A percentile compares a stretch with the other conserved stretches of the same genome.
These are phyloP conservation scores for Tenthredo livida DNA, from an alignment of 2,888 invertebrate species.

Conservation along the genomic window DNA sequence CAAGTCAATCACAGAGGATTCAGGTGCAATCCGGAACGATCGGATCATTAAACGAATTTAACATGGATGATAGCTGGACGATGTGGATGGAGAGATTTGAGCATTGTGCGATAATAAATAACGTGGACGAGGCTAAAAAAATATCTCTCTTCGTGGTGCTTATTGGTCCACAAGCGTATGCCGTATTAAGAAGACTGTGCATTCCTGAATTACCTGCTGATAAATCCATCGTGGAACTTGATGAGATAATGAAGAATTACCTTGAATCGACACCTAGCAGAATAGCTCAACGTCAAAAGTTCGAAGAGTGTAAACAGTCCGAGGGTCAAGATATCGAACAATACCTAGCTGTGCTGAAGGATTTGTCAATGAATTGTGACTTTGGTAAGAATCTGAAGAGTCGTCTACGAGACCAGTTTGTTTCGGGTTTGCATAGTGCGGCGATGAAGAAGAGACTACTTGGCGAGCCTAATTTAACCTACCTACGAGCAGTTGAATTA, in stretches of 20 bases:
- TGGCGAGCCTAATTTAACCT: not conserved
- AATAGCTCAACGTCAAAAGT: constrained; percentile 52
- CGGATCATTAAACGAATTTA: too few species aligned
- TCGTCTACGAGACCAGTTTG: not conserved
- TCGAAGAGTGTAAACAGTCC: constrained; percentile 50
- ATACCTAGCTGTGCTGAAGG: constrained; percentile 38
- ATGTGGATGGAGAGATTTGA: too few species aligned
- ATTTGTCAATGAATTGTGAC: constrained; percentile 18
- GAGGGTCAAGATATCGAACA: constrained; percentile 40
- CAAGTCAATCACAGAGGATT: too few species aligned
- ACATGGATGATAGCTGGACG: too few species aligned
- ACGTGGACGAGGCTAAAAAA: too few species aligned
- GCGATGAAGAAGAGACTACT: constrained; percentile 3
- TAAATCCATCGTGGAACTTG: constrained; percentile 39
- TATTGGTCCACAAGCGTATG: too few species aligned
- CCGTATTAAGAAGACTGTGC: constrained; percentile 50
- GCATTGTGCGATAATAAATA: too few species aligned
- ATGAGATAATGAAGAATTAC: constrained; percentile 37
- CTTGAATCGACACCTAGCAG: constrained; percentile 51
- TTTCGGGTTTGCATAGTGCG: not conserved
- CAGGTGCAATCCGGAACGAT: too few species aligned
- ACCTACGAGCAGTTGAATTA: not conserved
- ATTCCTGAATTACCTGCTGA: constrained; percentile 25
- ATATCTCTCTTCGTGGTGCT: too few species aligned
- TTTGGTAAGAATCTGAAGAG: not conserved